Evolutionary conservation across 2,888 invertebrate species (phyloP).

Genomic region (Crematogaster levior): DNA sequence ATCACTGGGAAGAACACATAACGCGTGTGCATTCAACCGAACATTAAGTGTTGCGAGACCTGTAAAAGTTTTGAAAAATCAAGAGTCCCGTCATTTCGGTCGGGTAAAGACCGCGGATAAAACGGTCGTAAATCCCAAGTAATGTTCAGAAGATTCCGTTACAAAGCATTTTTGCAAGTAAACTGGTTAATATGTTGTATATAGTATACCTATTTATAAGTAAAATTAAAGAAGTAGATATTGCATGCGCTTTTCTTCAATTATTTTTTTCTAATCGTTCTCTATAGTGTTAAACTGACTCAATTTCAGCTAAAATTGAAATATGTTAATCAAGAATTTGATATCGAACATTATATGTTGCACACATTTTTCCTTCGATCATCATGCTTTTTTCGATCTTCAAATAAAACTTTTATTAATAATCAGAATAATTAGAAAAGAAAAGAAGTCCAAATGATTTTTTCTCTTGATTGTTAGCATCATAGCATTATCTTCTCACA

Average conservation of each 20-base stretch:
- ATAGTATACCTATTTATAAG: not conserved
- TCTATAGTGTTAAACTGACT: not conserved
- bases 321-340: not conserved
- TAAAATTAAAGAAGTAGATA: not conserved
- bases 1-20: conserved; percentile 8
- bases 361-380: conserved; percentile 26
- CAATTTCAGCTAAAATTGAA: not conserved
- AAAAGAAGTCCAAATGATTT: not conserved
- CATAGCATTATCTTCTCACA: not conserved
- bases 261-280: not conserved
- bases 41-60: conserved; percentile 47
- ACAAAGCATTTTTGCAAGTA: conserved; percentile 29
- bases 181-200: conserved; percentile 34
- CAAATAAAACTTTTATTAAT: conserved; percentile 8
- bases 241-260: not conserved
- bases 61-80: conserved; percentile 48
- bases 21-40: conserved; percentile 7
- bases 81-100: conserved; percentile 9
- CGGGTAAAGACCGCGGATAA: conserved; percentile 28
- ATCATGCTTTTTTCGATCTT: not conserved
- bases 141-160: conserved; percentile 24
- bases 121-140: conserved; percentile 53
- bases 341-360: not conserved
- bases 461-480: not conserved
- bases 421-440: not conserved